Evolutionary conservation across 2,797 vertebrate genomes (phyloP), one percentile per base, ranked within the genome.

Genomic region (Centroberyx gerrardi): DNA sequence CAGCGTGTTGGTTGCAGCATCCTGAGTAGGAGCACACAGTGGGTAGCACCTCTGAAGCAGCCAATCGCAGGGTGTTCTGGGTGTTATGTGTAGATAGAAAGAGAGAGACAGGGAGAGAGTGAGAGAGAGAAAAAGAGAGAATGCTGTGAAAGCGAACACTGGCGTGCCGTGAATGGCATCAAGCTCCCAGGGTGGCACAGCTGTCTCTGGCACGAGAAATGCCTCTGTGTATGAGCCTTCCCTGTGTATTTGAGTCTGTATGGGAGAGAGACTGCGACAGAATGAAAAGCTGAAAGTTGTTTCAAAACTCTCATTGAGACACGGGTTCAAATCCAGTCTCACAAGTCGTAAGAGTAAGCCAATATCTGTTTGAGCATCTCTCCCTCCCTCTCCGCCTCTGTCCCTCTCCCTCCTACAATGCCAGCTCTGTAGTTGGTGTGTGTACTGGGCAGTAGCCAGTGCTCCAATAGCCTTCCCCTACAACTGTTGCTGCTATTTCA

Each of bases 401-500:
- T 44, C 31, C 54, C 40, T 84, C 42, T 81, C 15, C 65, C 64
- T 82, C 61, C 70, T 46, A 81, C 72, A 89, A 83, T 67, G 76
- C 31, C 58, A 68, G 69, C 72, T 83, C 67, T 90, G 75, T 85
- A 51, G 40, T 58, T 13, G 65, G 79, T 15, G 28, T 55, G 48
- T 62, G 54, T 17, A 33, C 51, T 86, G 60, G 65, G 68, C 42
- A 73, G 56, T 5, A 53, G 78, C 72, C 74, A 87, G 53, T 10
- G 22, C 63, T 78, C 58, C 42, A 72, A 60, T 42, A 59, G 68
- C 60, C 60, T 46, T n/a, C 48, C 54, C 65, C 52, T 76, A 82
- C 74, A 87, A 83, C 74, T 74, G 72, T 66, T 75, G 63, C 74
- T 75, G 48, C 78, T 68, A 63, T 76, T 90, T 64, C 81, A 78